A percentile compares a stretch with the other conserved stretches of the same genome.
Evolutionary conservation across 2,888 invertebrate genomes (phyloP).

Genomic region (Acleris sparsana): DNA sequence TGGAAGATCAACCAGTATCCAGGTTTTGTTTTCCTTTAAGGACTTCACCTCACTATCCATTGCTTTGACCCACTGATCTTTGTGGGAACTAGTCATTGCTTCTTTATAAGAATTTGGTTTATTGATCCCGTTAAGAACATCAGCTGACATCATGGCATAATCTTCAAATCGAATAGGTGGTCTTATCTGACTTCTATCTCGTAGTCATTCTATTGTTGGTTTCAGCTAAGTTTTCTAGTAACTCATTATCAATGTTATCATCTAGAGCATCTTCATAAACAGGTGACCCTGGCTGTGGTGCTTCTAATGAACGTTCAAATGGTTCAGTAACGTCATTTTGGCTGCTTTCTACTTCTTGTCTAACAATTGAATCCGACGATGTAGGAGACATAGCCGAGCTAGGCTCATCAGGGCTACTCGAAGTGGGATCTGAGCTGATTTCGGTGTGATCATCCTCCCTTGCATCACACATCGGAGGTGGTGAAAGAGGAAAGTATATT

Average conservation of each 20-base stretch:
- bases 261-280: too few species aligned
- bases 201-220: too few species aligned
- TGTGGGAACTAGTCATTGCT: constrained; percentile 19
- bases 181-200: constrained; percentile 8
- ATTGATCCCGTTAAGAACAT: not conserved
- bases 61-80: constrained; percentile 40
- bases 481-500: not conserved
- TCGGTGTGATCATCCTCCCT: not conserved
- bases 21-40: constrained; percentile 42
- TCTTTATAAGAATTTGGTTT: constrained; percentile 22
- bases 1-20: constrained; percentile 42
- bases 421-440: not conserved
- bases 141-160: constrained; percentile 10
- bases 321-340: too few species aligned
- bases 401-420: not conserved
- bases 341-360: constrained; percentile 2
- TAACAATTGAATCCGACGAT: not conserved
- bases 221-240: too few species aligned
- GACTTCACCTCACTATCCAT: constrained; percentile 45
- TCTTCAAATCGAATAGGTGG: constrained; percentile 14
- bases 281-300: too few species aligned
- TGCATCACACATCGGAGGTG: not conserved
- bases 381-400: not conserved
- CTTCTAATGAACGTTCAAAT: too few species aligned
- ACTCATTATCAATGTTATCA: too few species aligned